Base-by-base conservation (phyloP, 2,888 invertebrate species). In the Pandemis corylana region DNA sequence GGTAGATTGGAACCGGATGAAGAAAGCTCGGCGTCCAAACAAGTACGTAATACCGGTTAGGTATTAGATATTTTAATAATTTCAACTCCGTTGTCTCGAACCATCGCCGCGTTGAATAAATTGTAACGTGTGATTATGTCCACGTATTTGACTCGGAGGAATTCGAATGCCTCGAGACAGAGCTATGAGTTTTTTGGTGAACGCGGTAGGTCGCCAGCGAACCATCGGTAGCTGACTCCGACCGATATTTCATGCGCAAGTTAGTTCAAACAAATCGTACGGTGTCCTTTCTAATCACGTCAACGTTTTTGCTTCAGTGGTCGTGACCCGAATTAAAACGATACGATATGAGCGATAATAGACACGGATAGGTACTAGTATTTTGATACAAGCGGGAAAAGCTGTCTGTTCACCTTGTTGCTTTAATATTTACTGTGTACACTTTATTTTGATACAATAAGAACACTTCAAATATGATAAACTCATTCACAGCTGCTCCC, bases 231-330 rank as follows among this genome's bases (percentile, higher is more conserved):
- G 94, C 94, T 89, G 90, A 87, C 87, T 90, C 89, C 86, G 82
- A 82, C 80, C 85, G 84, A 87, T 86, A 89, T 91, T 92, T 91
- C 91, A 90, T 93, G 91, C 92, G 92, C 90, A 91, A 89, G 89
- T 92, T 91, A 90, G 92, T 90, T 94, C 90, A 92, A 94, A 94
- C 93, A 94, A 94, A 94, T 94, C 93, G 91, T 94, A 93, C 91
- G 92, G 89, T 91, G 94, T 93, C 93, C 84, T 87, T 85, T 88
- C 85, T 77, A 68, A 91, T 94, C 85, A 85, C 80, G 84, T 94
- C 92, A 92, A 84, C 81, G 81, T 85, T 88, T 87, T 86, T 86
- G 85, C 84, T 83, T 85, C 85, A 83, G 78, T 82, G 89, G 78
- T 80, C 84, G 84, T 83, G 80, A 78, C 79, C 79, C 78, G 78